These are phyloP conservation scores for Drosophila watanabei DNA, from an alignment of 1,140 invertebrate genomes.

Conservation along the genomic window DNA sequence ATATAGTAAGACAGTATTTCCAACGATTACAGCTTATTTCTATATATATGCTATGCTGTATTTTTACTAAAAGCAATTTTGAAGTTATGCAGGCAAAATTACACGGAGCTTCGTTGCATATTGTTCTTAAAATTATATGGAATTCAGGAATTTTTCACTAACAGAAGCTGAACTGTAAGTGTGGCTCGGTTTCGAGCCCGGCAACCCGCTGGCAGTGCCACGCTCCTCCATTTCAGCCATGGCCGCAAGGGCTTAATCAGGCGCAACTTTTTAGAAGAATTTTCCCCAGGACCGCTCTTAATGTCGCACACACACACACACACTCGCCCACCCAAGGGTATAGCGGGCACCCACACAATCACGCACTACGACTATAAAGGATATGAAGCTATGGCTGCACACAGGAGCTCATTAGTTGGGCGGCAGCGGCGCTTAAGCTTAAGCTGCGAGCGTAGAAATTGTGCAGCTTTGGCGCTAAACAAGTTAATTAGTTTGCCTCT, in stretches of 20 bases:
- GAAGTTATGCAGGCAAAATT: slow-evolving; percentile 9
- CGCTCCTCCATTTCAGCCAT: slow-evolving; percentile 9
- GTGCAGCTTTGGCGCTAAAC: slow-evolving; percentile 73
- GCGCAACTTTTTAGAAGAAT: slow-evolving; percentile 56
- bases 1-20: too few relatives aligned
- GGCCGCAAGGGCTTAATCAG: slow-evolving; percentile 65
- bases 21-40: neutral
- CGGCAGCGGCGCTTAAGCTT: slow-evolving; percentile 54
- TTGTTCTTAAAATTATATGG: neutral
- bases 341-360: slow-evolving; percentile 4
- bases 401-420: slow-evolving; percentile 69
- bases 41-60: too few relatives aligned
- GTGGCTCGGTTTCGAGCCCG: slow-evolving; percentile 4
- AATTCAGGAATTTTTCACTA: neutral
- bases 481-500: slow-evolving; percentile 79
- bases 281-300: slow-evolving; percentile 26
- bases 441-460: slow-evolving; percentile 56
- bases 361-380: slow-evolving; percentile 15
- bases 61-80: neutral
- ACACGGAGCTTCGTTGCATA: neutral
- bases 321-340: neutral
- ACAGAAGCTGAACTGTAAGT: neutral
- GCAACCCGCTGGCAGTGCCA: slow-evolving; percentile 1
- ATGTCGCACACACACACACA: slow-evolving; percentile 25
- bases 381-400: slow-evolving; percentile 15